These are phyloP conservation scores for Myotis yumanensis DNA, from an alignment of 2,113 vertebrate species.

Conservation along the genomic window DNA sequence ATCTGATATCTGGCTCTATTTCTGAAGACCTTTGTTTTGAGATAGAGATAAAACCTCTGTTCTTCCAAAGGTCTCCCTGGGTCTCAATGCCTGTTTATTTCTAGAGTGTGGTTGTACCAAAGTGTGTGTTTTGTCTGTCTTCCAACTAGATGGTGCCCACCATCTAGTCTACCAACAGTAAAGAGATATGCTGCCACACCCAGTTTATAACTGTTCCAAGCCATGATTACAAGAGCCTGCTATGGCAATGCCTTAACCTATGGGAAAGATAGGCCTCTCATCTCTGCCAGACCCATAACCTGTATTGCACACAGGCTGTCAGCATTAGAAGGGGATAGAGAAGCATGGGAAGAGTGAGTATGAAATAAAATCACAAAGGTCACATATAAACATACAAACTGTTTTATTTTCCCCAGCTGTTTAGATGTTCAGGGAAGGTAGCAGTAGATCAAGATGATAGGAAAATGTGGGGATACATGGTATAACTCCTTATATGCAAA, in stretches of 20 bases:
- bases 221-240: not conserved
- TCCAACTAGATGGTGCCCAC: not conserved
- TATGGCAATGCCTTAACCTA: not conserved
- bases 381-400: not conserved
- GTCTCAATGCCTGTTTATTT: not conserved
- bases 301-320: not conserved
- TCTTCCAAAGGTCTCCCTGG: not conserved
- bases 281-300: too few relatives aligned
- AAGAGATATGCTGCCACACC: not conserved
- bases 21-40: not conserved
- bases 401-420: not conserved
- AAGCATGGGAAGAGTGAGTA: not conserved
- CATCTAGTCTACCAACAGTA: not conserved
- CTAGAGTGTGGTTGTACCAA: not conserved
- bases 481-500: not conserved
- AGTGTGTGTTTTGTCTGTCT: not conserved
- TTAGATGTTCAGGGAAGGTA: not conserved
- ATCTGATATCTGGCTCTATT: not conserved
- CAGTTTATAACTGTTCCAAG: not conserved
- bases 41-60: not conserved
- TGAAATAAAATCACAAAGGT: not conserved
- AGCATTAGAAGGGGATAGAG: not conserved
- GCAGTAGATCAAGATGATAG: too few relatives aligned
- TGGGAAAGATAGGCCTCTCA: too few relatives aligned
- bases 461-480: accelerated